Evolutionary conservation across 2,113 vertebrate genomes (phyloP).

Genomic region (Holacanthus passer): DNA sequence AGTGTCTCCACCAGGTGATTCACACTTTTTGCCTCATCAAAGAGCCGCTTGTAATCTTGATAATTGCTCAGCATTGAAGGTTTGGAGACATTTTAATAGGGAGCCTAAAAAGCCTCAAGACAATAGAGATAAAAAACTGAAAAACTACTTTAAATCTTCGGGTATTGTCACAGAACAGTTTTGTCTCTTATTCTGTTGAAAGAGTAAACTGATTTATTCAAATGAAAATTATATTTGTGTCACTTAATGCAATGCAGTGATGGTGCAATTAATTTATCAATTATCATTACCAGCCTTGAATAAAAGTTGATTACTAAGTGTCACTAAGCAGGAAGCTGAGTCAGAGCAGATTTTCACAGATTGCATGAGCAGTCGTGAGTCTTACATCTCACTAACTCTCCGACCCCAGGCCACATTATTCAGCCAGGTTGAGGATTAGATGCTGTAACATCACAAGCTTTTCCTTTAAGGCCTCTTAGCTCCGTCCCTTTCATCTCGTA

Average conservation of each 20-base stretch:
- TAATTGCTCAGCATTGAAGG: background rate
- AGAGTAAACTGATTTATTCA: background rate
- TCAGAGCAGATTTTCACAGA: conserved; percentile 26
- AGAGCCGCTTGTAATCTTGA: too few relatives aligned
- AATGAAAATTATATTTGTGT: background rate
- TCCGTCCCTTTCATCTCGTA: conserved; percentile 38
- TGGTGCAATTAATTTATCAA: background rate
- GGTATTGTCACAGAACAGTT: background rate
- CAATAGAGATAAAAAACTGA: background rate
- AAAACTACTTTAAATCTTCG: background rate
- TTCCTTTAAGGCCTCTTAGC: conserved; percentile 45
- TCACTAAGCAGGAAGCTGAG: conserved; percentile 24
- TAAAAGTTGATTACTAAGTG: conserved; percentile 15
- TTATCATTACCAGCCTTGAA: background rate
- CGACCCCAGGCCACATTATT: conserved; percentile 14
- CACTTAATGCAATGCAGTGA: too few relatives aligned
- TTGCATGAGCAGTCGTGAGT: background rate
- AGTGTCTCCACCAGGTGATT: too few relatives aligned
- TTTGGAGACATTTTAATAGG: background rate
- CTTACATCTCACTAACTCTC: background rate
- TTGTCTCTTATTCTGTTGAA: background rate
- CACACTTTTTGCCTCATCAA: too few relatives aligned
- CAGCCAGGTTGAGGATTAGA: conserved; percentile 54
- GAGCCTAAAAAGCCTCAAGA: background rate
- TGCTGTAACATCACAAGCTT: conserved; percentile 48